Evolutionary conservation across 2,113 vertebrate genomes (phyloP), one percentile per base, ranked within the genome.

Genomic region (Vulpes lagopus): DNA sequence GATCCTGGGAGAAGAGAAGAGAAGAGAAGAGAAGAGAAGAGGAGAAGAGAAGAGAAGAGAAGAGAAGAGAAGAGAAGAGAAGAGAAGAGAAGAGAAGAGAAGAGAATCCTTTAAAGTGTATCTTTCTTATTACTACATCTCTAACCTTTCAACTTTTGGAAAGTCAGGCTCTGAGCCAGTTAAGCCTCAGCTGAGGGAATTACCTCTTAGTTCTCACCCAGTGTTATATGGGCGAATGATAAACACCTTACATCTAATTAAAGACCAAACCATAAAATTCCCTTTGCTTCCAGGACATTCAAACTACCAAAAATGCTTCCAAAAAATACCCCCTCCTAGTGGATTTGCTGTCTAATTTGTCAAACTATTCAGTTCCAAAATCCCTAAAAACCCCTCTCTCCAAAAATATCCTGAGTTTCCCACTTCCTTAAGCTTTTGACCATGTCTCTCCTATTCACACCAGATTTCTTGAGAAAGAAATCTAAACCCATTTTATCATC

Each of bases 211-310:
- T 79, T 96, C 65, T 96, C 43, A 65, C 82, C 65, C 76, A 76
- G 35, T 53, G 51, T 89, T 79, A 94, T 93, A 92, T 91, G 71
- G 67, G 80, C 30, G 16, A 74, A 74, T 92, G 65, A 83, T 23
- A 95, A 97, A 95, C n/a, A 94, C 35, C 53, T 91, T 51, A 79
- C 71, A 60, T 64, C 25, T 96, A 85, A 78, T 78, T 94, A 97
- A 96, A 95, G 62, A 73, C n/a, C 35, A 22, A 19, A 83, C 90
- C 38, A 64, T 80, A 97, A 86, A 93, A 92, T 80, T 91, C 23
- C 57, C 91, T 95, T 94, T 95, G 49, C 71, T 60, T 62, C 49
- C 11, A 92, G n/a, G 64, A 95, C 12, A 91, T 80, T 15, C 14
- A 94, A 89, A 53, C 94, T 84, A 69, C 57, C 51, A 64, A 74